Evolutionary conservation across 2,888 invertebrate genomes (phyloP), one percentile per base, ranked within the genome.

Genomic region (Drosophila greeni): DNA sequence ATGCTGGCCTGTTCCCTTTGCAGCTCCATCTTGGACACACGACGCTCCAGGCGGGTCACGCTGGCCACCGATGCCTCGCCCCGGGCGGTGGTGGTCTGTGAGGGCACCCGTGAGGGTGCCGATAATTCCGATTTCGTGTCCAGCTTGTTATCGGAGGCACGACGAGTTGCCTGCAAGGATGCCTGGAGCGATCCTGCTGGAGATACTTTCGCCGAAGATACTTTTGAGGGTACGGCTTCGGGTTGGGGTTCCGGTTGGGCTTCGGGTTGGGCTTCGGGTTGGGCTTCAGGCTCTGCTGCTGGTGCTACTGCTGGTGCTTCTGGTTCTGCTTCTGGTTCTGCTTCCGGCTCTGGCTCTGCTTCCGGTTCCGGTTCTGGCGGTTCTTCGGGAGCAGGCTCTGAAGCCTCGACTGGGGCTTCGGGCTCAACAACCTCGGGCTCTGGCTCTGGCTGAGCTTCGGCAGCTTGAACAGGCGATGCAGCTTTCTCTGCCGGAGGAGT

Each of bases 11-110:
- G 72, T 33, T 82, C 84, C 53, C 72, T 82, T 6, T 64, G 67
- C 43, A 85, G 34, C 20, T 81, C 81, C 5, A 82, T 59, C 20
- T 56, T 67, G 2, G 84, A 82, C 1, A 82, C 2, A 11, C 85
- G 85, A 14, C 56, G 58, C 33, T 79, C 79, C 23, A 79, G 36
- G n/a, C 72, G 71, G 3, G 26, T n/a, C 1, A 67, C 1, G 12
- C 62, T 67, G 2, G 56, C 68, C 36, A 82, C 7, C 0, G 72
- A 70, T 0, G 77, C 71, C 0, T 73, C 71, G 0, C 7, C 42
- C 0, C 69, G 57, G 4, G 42, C 9, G 2, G 49, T n/a, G n/a
- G n/a, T 48, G 0, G 42, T 39, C 20, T 82, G 66, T 2, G 79
- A 66, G 0, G 84, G 66, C 7, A 37, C 40, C 24, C 53, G 51